These are phyloP conservation scores for Pharmacophagus antenor DNA, from an alignment of 2,888 invertebrate species.

Conservation along the genomic window DNA sequence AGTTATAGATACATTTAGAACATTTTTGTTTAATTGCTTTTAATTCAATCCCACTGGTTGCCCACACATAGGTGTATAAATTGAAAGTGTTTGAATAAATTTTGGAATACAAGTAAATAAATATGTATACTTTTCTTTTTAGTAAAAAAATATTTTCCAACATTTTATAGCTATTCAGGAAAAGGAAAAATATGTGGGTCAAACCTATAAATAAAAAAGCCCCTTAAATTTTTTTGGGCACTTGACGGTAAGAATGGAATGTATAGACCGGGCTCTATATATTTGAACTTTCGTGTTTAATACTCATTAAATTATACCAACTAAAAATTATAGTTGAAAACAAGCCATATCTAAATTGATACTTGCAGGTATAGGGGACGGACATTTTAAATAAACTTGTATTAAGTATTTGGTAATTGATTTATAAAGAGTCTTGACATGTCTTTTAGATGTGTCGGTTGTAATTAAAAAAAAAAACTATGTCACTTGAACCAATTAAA, in stretches of 20 bases:
- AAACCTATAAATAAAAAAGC: constrained; percentile 42
- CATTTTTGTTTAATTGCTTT: background rate
- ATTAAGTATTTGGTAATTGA: constrained; percentile 14
- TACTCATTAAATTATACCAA: constrained; percentile 69
- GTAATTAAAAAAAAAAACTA: too few species aligned
- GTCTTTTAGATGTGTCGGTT: background rate
- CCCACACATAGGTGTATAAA: too few species aligned
- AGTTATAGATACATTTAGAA: background rate
- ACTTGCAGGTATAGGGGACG: constrained; percentile 36
- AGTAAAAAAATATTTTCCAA: background rate
- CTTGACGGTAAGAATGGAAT: constrained; percentile 23
- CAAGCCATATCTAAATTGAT: constrained; percentile 66
- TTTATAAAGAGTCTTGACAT: background rate
- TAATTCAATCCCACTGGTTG: too few species aligned
- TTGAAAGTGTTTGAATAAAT: too few species aligned
- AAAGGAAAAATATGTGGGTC: constrained; percentile 49
- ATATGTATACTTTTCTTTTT: background rate
- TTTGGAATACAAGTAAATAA: background rate
- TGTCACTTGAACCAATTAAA: too few species aligned
- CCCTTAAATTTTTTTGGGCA: constrained; percentile 29
- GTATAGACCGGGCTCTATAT: constrained; percentile 38
- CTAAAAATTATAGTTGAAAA: constrained; percentile 63
- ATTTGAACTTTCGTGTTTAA: constrained; percentile 67
- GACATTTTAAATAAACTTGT: constrained; percentile 14
- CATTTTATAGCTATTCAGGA: constrained; percentile 24